Percentiles rank a stretch among this genome's conserved stretches.
These are phyloP conservation scores for Syngnathus acus DNA, from an alignment of 2,797 vertebrate species.

Conservation along the genomic window DNA sequence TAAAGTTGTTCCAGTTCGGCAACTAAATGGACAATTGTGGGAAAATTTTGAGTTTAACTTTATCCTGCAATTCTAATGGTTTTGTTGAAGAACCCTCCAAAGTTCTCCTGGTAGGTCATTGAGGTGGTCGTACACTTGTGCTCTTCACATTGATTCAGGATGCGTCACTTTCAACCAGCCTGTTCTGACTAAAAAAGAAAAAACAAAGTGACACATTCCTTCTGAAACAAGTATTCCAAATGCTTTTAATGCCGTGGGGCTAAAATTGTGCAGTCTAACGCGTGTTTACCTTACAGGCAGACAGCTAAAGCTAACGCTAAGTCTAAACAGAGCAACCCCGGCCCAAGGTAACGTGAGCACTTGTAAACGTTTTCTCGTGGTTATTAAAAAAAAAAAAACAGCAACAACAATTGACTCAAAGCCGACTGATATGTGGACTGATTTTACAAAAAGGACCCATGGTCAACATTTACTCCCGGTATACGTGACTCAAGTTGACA, in stretches of 20 bases:
- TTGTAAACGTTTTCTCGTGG: not conserved
- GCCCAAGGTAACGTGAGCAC: conserved; percentile 67
- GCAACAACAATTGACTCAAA: too few species aligned
- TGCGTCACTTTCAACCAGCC: conserved; percentile 23
- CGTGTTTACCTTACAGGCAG: conserved; percentile 72
- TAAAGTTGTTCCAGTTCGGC: not conserved
- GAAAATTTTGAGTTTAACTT: not conserved
- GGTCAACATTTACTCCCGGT: not conserved
- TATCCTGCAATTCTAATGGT: not conserved
- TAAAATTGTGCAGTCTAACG: conserved; percentile 46
- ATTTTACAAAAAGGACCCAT: too few species aligned
- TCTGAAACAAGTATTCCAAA: not conserved
- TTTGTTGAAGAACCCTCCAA: not conserved
- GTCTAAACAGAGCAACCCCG: conserved; percentile 65
- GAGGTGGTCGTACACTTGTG: too few species aligned
- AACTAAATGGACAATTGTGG: not conserved
- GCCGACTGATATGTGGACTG: too few species aligned
- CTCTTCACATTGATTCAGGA: conserved; percentile 5
- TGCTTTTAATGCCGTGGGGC: not conserved
- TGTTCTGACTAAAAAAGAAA: not conserved
- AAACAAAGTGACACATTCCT: not conserved
- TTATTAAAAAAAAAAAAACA: too few species aligned
- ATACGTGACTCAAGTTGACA: too few species aligned
- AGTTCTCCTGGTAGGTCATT: not conserved
- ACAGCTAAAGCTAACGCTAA: conserved; percentile 72